phyloP scores from a whole-genome alignment of 2,113 vertebrate species.

The Thymallus thymallus region DNA sequence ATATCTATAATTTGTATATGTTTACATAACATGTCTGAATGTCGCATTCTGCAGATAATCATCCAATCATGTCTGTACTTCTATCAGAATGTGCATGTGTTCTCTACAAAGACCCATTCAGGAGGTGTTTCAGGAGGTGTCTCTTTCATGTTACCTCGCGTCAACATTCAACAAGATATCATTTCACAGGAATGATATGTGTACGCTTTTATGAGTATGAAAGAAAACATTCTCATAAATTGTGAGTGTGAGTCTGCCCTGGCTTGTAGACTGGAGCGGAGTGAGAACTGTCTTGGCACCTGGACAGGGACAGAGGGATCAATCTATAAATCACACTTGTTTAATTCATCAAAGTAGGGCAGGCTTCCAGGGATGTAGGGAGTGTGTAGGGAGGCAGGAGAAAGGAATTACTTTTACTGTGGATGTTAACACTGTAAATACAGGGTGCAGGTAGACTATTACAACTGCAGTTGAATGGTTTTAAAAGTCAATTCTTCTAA shows the following conservation, averaged over 20 bases:
- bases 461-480: constrained; percentile 41
- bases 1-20: constrained; percentile 30
- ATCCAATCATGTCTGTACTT: constrained; percentile 59
- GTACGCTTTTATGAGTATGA: constrained; percentile 57
- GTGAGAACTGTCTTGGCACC: constrained; percentile 25
- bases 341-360: constrained; percentile 51
- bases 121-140: constrained; percentile 44
- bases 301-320: constrained; percentile 36
- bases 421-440: constrained; percentile 54
- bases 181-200: constrained; percentile 69
- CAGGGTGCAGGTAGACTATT: constrained; percentile 49
- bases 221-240: constrained; percentile 71
- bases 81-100: constrained; percentile 51
- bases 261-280: constrained; percentile 57
- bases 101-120: constrained; percentile 37
- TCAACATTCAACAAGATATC: constrained; percentile 60
- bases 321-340: constrained; percentile 59
- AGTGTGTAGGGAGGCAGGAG: constrained; percentile 39
- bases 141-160: constrained; percentile 58
- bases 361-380: constrained; percentile 22
- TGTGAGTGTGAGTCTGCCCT: constrained; percentile 60
- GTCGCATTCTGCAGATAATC: constrained; percentile 42
- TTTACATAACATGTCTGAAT: constrained; percentile 65
- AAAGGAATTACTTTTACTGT: constrained; percentile 49
- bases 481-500: constrained; percentile 38